A percentile compares a stretch with the other conserved stretches of the same genome.
phyloP scores from a whole-genome alignment of 2,888 invertebrate species.

The Anthrax anthrax region DNA sequence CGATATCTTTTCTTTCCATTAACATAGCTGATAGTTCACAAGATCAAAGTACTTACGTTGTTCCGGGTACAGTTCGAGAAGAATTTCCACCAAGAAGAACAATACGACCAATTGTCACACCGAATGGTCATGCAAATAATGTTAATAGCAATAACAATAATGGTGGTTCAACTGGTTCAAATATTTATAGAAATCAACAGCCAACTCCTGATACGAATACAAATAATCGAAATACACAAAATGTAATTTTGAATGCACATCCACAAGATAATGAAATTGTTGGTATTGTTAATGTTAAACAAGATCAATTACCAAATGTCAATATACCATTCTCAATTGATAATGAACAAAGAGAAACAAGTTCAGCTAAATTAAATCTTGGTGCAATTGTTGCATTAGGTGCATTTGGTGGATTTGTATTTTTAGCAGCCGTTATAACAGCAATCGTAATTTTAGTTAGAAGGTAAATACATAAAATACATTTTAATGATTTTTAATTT shows the following conservation, averaged over 20 bases:
- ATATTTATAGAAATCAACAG: too few species aligned
- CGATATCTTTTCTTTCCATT: background rate
- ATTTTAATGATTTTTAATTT: too few species aligned
- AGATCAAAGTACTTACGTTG: constrained; percentile 29
- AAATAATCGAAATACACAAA: constrained; percentile 31
- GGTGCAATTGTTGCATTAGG: constrained; percentile 80
- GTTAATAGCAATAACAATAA: constrained; percentile 11
- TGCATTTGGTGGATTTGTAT: constrained; percentile 81
- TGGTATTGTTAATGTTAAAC: constrained; percentile 37
- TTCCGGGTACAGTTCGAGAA: constrained; percentile 35
- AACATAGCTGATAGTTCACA: constrained; percentile 24
- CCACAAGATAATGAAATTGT: constrained; percentile 70
- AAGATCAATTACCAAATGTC: constrained; percentile 51
- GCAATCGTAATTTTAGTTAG: constrained; percentile 75
- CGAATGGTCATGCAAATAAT: constrained; percentile 21
- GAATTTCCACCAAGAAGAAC: constrained; percentile 34
- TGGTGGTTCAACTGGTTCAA: constrained; percentile 17
- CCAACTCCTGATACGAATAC: constrained; percentile 11
- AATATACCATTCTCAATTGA: constrained; percentile 52
- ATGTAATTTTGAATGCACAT: constrained; percentile 47
- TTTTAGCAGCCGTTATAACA: constrained; percentile 76
- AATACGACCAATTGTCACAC: constrained; percentile 23
- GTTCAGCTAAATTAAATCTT: constrained; percentile 56
- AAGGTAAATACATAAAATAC: constrained; percentile 54
- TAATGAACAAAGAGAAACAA: constrained; percentile 36